Conservation (phyloP, 2,797 vertebrate genomes). For the Pangasius macronema region DNA sequence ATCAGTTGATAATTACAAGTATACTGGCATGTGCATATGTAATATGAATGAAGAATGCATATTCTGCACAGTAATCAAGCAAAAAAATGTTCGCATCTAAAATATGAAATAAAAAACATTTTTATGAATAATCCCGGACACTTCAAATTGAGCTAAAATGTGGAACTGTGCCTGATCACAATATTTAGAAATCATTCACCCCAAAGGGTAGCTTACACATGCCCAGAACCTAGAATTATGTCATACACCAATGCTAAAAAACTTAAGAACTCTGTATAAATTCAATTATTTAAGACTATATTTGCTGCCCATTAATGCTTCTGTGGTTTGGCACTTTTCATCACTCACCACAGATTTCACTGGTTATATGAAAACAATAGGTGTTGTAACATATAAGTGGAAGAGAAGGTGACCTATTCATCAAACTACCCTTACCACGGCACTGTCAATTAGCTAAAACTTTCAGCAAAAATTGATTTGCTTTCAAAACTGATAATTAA, state of each 20-base stretch:
- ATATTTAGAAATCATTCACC: background rate
- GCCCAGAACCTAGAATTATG: too few relatives aligned
- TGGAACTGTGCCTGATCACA: background rate
- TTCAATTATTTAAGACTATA: background rate
- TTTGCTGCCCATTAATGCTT: background rate
- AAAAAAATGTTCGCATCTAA: too few relatives aligned
- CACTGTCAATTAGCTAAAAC: background rate
- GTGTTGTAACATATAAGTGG: background rate
- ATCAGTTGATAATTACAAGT: background rate
- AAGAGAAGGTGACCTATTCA: background rate
- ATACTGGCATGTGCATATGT: too few relatives aligned
- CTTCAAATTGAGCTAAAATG: background rate
- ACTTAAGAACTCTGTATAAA: background rate
- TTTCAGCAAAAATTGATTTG: slow-evolving; percentile 7
- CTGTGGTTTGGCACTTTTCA: background rate
- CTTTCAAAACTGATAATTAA: background rate
- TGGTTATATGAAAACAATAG: background rate
- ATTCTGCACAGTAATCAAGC: too few relatives aligned
- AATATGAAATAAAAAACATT: background rate
- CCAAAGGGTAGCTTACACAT: background rate
- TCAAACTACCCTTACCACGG: background rate
- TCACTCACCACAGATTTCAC: background rate
- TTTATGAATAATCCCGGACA: background rate
- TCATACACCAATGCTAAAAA: background rate
- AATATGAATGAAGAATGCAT: too few relatives aligned